Evolutionary conservation across 1,140 invertebrate species (phyloP).

Genomic region (Psix sp.): DNA sequence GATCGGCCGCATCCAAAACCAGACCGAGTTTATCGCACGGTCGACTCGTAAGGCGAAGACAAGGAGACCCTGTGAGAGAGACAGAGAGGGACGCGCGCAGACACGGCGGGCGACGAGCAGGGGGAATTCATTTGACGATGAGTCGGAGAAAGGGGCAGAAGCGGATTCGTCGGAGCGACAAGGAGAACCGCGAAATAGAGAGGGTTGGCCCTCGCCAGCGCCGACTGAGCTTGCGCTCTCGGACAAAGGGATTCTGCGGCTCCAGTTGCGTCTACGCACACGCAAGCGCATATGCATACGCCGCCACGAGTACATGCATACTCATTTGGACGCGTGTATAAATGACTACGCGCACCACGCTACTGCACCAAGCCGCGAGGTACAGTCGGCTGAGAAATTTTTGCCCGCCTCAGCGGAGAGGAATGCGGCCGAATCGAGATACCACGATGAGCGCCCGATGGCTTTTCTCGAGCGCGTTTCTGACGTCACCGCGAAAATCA

Average conservation of each 20-base stretch:
- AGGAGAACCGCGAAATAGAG: constrained; percentile 39
- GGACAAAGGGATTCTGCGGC: constrained; percentile 72
- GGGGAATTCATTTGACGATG: constrained; percentile 50
- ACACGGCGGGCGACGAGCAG: constrained; percentile 3
- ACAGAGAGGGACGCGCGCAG: constrained; percentile 22
- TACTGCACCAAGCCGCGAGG: constrained; percentile 55
- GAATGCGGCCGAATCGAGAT: no score
- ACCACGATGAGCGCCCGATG: no score
- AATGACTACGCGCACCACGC: constrained; percentile 59
- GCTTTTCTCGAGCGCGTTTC: no score
- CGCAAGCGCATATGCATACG: constrained; percentile 57
- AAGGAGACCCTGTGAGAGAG: constrained; percentile 26
- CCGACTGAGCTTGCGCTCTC: constrained; percentile 62
- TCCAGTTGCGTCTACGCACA: constrained; percentile 66
- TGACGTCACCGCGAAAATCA: no score
- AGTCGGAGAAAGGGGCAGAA: constrained; percentile 46
- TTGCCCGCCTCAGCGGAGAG: no score
- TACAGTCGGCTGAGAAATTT: constrained; percentile 66
- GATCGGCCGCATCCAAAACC: constrained; percentile 59
- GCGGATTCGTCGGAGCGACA: constrained; percentile 45
- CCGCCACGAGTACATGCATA: constrained; percentile 47
- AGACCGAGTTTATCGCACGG: constrained; percentile 42
- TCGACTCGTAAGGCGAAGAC: constrained; percentile 46
- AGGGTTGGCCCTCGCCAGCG: constrained; percentile 30
- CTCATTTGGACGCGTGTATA: constrained; percentile 57